Base-by-base conservation (phyloP, 2,113 vertebrate genomes). In the Argyrosomus japonicus region DNA sequence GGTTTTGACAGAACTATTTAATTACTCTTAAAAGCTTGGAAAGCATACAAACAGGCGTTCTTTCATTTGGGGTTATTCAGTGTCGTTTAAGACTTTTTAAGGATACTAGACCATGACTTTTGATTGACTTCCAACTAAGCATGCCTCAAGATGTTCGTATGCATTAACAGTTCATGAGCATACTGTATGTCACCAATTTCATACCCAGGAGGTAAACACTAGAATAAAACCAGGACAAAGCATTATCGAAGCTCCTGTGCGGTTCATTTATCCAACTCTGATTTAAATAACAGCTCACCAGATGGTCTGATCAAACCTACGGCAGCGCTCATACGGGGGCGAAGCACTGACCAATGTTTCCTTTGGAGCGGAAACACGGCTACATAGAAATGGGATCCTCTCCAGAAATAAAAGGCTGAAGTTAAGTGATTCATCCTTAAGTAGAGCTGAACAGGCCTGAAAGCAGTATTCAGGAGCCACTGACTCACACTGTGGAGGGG, bases 381-480 rank as follows among this genome's bases (percentile, higher is more conserved):
- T 27, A 72, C 80, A 65, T 23, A 75, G 93, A 89, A 93, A 93
- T 36, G 43, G 47, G 86, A 91, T 88, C 93, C 86, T 90, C 76
- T 87, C 69, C 82, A 84, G 84, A 82, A 89, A 88, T 81, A 90
- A 93, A 93, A 91, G 87, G 69, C 87, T 60, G 58, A 56, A 87
- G 84, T 91, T 78, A 85, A 92, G 85, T 91, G 88, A 93, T 89
- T 93, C 92, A 91, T 89, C 87, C 32, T 74, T 61, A 61, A 85
- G 84, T 60, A 51, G 84, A 89, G 69, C 81, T 48, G 72, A 82
- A 64, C 67, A 43, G 65, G 83, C 75, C 77, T 88, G 86, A 89
- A 84, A 87, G 90, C 81, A 62, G 86, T 77, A 84, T 88, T 91
- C 89, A 91, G 86, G 78, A 85, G 82, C 82, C 88, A 84, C 86